Evolutionary conservation across 2,797 vertebrate genomes (phyloP).

Genomic region (Synanceia verrucosa): DNA sequence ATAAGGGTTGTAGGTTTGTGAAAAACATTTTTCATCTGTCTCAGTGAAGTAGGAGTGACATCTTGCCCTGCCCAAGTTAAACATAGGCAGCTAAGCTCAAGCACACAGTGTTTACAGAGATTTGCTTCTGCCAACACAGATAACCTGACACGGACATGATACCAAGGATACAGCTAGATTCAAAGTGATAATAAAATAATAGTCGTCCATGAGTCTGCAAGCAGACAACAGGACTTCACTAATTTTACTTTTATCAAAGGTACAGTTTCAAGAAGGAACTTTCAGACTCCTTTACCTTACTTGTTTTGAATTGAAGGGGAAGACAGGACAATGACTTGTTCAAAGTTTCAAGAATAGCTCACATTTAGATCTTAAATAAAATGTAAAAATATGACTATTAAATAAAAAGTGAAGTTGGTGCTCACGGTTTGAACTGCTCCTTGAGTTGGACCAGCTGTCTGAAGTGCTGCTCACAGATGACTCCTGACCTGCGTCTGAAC

Average conservation of each 20-base stretch:
- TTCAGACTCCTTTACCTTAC: too few relatives aligned
- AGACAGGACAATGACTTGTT: neutral
- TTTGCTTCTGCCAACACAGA: slow-evolving; percentile 53
- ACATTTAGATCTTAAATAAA: neutral
- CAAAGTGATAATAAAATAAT: neutral
- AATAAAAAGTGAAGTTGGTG: neutral
- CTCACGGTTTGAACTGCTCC: slow-evolving; percentile 76
- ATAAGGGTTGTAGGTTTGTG: neutral
- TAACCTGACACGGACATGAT: slow-evolving; percentile 33
- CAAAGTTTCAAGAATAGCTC: neutral
- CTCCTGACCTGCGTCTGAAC: slow-evolving; percentile 67
- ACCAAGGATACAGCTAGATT: slow-evolving; percentile 40
- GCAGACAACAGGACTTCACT: too few relatives aligned
- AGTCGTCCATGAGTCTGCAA: neutral
- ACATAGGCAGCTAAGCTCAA: slow-evolving; percentile 52
- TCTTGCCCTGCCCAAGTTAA: slow-evolving; percentile 63
- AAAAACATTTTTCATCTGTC: neutral
- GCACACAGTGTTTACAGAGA: slow-evolving; percentile 54
- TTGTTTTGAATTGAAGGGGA: too few relatives aligned
- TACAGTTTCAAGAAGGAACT: too few relatives aligned
- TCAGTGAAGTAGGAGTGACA: slow-evolving; percentile 12
- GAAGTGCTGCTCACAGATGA: slow-evolving; percentile 69
- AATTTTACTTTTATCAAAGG: too few relatives aligned
- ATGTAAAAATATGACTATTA: too few relatives aligned
- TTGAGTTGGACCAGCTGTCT: slow-evolving; percentile 66